These are phyloP conservation scores for Thecocarcelia acutangulata DNA, from an alignment of 2,888 invertebrate genomes.

Conservation along the genomic window DNA sequence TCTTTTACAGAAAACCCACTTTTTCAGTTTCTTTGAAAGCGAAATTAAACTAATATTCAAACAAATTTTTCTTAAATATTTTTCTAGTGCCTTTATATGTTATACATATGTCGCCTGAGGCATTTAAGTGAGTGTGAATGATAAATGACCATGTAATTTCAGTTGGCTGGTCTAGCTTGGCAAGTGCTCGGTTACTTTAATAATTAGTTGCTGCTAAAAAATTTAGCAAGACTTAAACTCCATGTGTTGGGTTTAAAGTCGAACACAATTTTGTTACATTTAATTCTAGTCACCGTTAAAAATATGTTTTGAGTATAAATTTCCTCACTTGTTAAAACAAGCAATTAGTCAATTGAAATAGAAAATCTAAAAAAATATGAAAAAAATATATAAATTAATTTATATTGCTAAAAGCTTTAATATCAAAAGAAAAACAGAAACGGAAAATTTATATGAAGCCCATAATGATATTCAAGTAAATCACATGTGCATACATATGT, in stretches of 20 bases:
- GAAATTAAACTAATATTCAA: too few relatives aligned
- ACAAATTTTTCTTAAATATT: too few relatives aligned
- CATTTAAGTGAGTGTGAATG: constrained; percentile 22
- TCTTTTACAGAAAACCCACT: constrained; percentile 10
- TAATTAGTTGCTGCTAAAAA: background rate
- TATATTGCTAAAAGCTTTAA: constrained; percentile 52
- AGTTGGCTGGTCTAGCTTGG: background rate
- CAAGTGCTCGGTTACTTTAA: background rate
- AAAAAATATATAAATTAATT: constrained; percentile 13
- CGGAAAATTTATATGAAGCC: constrained; percentile 14
- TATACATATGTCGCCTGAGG: constrained; percentile 16
- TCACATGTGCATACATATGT: background rate
- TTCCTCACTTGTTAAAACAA: constrained; percentile 51
- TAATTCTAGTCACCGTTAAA: constrained; percentile 45
- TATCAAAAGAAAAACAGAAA: constrained; percentile 13
- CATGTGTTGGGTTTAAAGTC: background rate
- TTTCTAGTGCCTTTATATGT: too few relatives aligned
- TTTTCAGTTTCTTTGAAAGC: too few relatives aligned
- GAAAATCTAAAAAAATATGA: constrained; percentile 25
- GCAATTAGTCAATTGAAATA: constrained; percentile 60
- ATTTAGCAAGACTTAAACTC: constrained; percentile 2
- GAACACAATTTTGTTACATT: constrained; percentile 8
- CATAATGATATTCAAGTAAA: background rate
- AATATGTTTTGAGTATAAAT: constrained; percentile 28
- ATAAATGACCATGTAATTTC: constrained; percentile 29